Base-by-base conservation (phyloP, 2,888 invertebrate genomes). In the Homarus gammarus region DNA sequence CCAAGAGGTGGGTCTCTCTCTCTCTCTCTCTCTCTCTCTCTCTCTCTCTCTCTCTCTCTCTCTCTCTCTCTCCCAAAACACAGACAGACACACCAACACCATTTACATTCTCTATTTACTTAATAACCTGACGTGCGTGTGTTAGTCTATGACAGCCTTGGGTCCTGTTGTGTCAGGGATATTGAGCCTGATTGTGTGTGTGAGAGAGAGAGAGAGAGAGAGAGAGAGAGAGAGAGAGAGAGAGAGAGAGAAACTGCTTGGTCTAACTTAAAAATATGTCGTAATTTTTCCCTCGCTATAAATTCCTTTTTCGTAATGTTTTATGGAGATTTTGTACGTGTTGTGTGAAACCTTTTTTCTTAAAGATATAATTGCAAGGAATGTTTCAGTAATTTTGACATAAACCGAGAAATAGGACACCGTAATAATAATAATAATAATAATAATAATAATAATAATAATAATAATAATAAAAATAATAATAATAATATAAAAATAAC, bases 231-330 rank as follows among this genome's bases (percentile, higher is more conserved):
- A 70, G 70, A 70, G 70, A 70, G 70, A 70, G 70, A 70, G 70
- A 70, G 70, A 70, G 70, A 70, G 70, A 70, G 70, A 70, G 70
- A n/a, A n/a, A n/a, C n/a, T n/a, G n/a, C n/a, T n/a, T n/a, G n/a
- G n/a, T n/a, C n/a, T n/a, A n/a, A n/a, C n/a, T n/a, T n/a, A n/a
- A n/a, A n/a, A n/a, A n/a, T n/a, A n/a, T n/a, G n/a, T n/a, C n/a
- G n/a, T n/a, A n/a, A n/a, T n/a, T n/a, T n/a, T n/a, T n/a, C n/a
- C n/a, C n/a, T n/a, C n/a, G n/a, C n/a, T n/a, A n/a, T n/a, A n/a
- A n/a, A n/a, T n/a, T n/a, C n/a, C n/a, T n/a, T n/a, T n/a, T n/a
- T n/a, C n/a, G n/a, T n/a, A 64, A 3, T 8, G n/a, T 61, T 61
- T 22, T 1, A 1, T 1, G 1, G n/a, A n/a, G n/a, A 2, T 2